Percentiles rank a stretch among this genome's conserved stretches.
Conservation (phyloP, 2,113 vertebrate species). For the Capreolus pygargus region DNA sequence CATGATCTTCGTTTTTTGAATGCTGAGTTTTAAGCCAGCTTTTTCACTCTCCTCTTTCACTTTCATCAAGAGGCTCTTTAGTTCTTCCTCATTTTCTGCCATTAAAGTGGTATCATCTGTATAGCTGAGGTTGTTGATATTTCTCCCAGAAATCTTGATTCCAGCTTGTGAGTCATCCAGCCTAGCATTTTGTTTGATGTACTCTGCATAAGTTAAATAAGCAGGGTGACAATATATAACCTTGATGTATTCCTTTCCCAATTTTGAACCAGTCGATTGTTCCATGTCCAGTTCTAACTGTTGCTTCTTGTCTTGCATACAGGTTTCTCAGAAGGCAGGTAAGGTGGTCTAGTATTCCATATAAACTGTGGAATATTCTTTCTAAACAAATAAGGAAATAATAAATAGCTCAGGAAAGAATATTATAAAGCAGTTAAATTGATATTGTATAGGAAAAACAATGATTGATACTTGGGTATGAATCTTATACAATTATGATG, state of each 20-base stretch:
- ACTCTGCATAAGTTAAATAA: not conserved
- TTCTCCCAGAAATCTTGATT: not conserved
- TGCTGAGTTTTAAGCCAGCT: not conserved
- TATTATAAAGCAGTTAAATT: not conserved
- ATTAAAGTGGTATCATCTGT: not conserved
- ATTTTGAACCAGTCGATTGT: not conserved
- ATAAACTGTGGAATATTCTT: not conserved
- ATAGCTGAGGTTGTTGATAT: not conserved
- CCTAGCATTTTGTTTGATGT: not conserved
- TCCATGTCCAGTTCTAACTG: not conserved
- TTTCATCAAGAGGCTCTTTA: not conserved
- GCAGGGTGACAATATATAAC: not conserved
- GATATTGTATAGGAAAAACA: not conserved
- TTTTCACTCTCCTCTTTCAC: not conserved
- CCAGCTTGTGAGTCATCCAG: not conserved
- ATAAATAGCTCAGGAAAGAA: not conserved
- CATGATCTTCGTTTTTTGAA: not conserved
- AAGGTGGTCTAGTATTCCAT: not conserved
- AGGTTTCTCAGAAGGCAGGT: not conserved
- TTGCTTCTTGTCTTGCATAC: not conserved
- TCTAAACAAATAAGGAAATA: not conserved
- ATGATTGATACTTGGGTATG: not conserved
- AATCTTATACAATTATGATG: not conserved
- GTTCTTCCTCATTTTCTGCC: not conserved
- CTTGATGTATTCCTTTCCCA: not conserved